These are phyloP conservation scores for Pristionchus entomophagus DNA, from an alignment of 2,888 invertebrate species.

Conservation along the genomic window DNA sequence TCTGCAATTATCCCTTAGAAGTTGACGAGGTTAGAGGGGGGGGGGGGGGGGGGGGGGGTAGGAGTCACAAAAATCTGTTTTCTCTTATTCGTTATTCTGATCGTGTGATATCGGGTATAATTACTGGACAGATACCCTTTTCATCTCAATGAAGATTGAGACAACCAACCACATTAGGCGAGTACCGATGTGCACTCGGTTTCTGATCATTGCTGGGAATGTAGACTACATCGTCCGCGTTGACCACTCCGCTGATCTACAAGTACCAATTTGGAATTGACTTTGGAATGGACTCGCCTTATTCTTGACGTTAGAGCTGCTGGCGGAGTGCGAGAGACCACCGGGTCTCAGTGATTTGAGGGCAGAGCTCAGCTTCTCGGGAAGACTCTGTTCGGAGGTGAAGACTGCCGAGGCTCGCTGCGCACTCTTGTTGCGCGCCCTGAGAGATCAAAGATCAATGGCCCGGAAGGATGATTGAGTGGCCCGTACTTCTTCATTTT, in stretches of 20 bases:
- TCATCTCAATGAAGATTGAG: not conserved
- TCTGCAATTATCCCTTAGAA: conserved; percentile 20
- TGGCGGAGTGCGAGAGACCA: conserved; percentile 57
- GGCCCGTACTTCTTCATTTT: conserved; percentile 10
- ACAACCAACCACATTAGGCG: conserved; percentile 36
- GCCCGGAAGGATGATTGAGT: not conserved
- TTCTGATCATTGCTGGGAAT: conserved; percentile 52
- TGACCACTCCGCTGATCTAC: conserved; percentile 52
- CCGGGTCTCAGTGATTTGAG: conserved; percentile 58
- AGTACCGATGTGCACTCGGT: conserved; percentile 35
- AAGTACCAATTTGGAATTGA: not conserved
- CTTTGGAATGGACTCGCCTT: not conserved
- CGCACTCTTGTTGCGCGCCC: conserved; percentile 33
- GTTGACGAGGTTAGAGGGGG: no score
- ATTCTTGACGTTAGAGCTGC: conserved; percentile 51
- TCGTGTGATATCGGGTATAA: no score
- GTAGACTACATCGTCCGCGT: conserved; percentile 64
- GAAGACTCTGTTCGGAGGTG: conserved; percentile 55
- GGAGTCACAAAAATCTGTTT: no score
- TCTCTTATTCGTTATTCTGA: no score
- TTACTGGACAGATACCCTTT: not conserved
- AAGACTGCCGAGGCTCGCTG: conserved; percentile 48
- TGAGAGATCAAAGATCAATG: conserved; percentile 6
- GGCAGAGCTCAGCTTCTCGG: conserved; percentile 62
- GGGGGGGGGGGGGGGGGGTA: no score